Evolutionary conservation across 2,113 vertebrate genomes (phyloP), one percentile per base, ranked within the genome.

Genomic region (Pollachius pollachius): DNA sequence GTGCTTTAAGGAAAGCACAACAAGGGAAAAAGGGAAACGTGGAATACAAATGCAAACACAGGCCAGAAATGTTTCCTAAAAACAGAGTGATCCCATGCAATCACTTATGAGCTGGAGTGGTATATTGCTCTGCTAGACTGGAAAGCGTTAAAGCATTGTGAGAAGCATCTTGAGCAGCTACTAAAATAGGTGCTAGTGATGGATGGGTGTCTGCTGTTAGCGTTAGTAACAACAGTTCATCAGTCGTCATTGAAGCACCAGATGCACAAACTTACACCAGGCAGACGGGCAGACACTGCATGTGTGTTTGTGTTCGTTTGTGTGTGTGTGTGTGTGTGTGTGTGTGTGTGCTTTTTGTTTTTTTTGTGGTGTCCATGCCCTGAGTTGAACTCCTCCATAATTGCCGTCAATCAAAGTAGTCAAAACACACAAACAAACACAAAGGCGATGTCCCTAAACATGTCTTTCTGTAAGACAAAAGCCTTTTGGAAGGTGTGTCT

Each of bases 381-480:
- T 74, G 21, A 3, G 54, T 60, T 75, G 79, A 83, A 80, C 81
- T 71, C 75, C 61, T 60, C 75, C 62, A 81, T 81, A 83, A 87
- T 79, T 82, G 79, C 84, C 81, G 85, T 83, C 85, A 87, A 77
- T 87, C 87, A 89, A 83, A 71, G 70, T 48, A 4, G 72, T 76
- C 63, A 76, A 72, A 76, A 81, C 72, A 68, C 75, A 73, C 83
- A 77, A 80, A 79, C 78, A 81, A 83, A 77, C 74, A 84, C 81
- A 82, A 86, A 83, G 71, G 75, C 74, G 61, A 27, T 4, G 27
- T 72, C 75, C 27, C 41, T 5, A 27, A 70, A 63, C 68, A 56
- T 27, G 23, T 60, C 73, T 72, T 64, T 63, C 60, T 0, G 52
- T 8, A 34, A 78, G 61, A 85, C 80, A 87, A 87, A 85, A 72